Evolutionary conservation across 2,113 vertebrate species (phyloP).

Genomic region (Misgurnus mizolepis): DNA sequence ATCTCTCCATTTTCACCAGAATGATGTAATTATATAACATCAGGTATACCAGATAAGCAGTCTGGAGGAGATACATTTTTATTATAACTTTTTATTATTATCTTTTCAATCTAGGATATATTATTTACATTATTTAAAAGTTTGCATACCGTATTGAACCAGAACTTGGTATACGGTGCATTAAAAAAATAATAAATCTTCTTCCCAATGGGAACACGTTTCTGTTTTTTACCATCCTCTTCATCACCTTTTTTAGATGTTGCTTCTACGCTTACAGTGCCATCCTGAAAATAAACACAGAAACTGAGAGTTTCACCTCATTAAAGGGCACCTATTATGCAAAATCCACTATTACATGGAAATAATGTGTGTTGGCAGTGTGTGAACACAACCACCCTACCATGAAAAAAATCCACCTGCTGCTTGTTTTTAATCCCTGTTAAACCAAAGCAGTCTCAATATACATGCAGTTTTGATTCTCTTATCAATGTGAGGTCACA

Average conservation of each 20-base stretch:
- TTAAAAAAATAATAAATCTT: constrained; percentile 97
- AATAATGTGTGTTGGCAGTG: no score
- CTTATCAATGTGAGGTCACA: no score
- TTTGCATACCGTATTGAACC: constrained; percentile 94
- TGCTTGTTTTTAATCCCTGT: no score
- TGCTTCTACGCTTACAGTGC: constrained; percentile 72
- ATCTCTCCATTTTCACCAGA: constrained; percentile 94
- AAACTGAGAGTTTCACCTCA: background rate
- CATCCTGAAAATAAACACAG: constrained; percentile 76
- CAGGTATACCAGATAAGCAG: constrained; percentile 90
- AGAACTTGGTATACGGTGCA: constrained; percentile 97
- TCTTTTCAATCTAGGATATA: background rate
- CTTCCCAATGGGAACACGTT: constrained; percentile 85
- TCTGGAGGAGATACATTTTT: constrained; percentile 67
- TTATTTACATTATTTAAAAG: background rate
- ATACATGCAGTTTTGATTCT: no score
- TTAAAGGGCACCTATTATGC: no score
- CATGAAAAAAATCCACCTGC: no score
- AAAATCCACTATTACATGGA: no score
- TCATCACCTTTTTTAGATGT: constrained; percentile 91
- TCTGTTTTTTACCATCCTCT: constrained; percentile 85
- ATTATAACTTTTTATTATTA: background rate
- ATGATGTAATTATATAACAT: constrained; percentile 98
- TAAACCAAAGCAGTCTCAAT: no score
- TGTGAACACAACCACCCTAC: no score